Evolutionary conservation across 2,888 invertebrate genomes (phyloP).

Genomic region (Peribatodes rhomboidaria): DNA sequence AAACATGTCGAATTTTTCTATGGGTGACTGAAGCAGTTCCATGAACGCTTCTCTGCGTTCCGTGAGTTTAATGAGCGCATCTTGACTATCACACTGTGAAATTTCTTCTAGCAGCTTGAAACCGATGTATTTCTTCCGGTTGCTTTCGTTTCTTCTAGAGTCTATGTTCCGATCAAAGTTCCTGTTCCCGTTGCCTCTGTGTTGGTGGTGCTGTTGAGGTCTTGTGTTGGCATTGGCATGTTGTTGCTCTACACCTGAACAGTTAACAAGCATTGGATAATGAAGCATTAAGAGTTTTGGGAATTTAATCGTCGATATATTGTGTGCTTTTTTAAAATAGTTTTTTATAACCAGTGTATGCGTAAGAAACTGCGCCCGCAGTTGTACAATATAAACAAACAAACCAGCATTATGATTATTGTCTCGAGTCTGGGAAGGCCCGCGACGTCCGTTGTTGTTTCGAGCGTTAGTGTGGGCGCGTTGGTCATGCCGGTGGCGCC

Average conservation of each 20-base stretch:
- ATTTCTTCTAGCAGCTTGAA: conserved; percentile 68
- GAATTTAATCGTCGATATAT: too few relatives aligned
- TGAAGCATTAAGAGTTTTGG: background rate
- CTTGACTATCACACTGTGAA: conserved; percentile 61
- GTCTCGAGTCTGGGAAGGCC: conserved; percentile 4
- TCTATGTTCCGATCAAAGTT: conserved; percentile 8
- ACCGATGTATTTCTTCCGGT: conserved; percentile 41
- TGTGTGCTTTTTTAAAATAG: too few relatives aligned
- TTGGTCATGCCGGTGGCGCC: background rate
- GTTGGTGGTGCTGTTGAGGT: conserved; percentile 1
- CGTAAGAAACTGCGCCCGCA: too few relatives aligned
- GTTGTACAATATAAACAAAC: background rate
- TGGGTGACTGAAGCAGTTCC: conserved; percentile 61
- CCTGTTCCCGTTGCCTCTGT: conserved; percentile 11
- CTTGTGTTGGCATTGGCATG: conserved; percentile 5
- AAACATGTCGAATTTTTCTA: conserved; percentile 65
- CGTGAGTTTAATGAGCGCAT: conserved; percentile 66
- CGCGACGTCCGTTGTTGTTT: conserved; percentile 2
- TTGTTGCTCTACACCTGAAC: background rate
- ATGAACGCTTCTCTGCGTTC: conserved; percentile 64
- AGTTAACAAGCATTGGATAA: background rate
- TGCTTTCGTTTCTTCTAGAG: conserved; percentile 10
- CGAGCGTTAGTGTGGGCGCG: background rate
- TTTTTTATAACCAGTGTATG: background rate
- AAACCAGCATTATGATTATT: conserved; percentile 1